Percentiles rank a stretch among this genome's conserved stretches.
phyloP scores from a whole-genome alignment of 2,888 invertebrate species.

The Eristalis arbustorum region DNA sequence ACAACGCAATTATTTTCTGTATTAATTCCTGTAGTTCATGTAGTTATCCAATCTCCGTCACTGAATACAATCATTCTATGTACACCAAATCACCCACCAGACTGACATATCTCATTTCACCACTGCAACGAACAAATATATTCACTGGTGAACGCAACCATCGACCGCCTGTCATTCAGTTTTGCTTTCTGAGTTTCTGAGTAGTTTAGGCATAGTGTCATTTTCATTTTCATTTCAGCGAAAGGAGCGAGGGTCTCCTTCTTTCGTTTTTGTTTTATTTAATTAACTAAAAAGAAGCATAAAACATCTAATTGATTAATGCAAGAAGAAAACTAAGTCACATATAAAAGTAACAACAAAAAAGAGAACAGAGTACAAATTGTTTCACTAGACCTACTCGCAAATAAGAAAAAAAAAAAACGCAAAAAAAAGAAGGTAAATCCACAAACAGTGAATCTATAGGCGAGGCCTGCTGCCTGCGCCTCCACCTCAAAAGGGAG shows the following conservation, averaged over 20 bases:
- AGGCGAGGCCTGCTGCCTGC: constrained; percentile 62
- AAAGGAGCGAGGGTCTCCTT: constrained; percentile 58
- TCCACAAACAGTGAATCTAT: constrained; percentile 55
- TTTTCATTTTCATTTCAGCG: constrained; percentile 64
- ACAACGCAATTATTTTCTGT: too few species aligned
- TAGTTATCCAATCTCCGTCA: background rate
- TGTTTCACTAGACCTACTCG: constrained; percentile 32
- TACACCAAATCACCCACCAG: background rate
- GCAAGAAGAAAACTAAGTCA: constrained; percentile 1
- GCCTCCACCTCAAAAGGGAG: constrained; percentile 44
- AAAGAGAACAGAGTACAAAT: constrained; percentile 49
- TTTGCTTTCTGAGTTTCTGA: constrained; percentile 48
- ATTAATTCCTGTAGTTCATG: background rate
- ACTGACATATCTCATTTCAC: background rate
- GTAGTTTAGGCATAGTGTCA: constrained; percentile 63
- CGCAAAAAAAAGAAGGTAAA: constrained; percentile 37
- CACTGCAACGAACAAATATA: background rate
- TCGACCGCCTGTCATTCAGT: constrained; percentile 41
- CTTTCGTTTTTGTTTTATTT: constrained; percentile 68
- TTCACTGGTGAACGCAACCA: constrained; percentile 14
- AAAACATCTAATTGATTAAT: constrained; percentile 24
- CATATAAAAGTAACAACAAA: constrained; percentile 6
- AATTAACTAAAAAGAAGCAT: constrained; percentile 31
- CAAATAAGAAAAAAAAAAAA: constrained; percentile 28
- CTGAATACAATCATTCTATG: background rate